A percentile compares a stretch with the other conserved stretches of the same genome.
These are phyloP conservation scores for Drosophila setosimentum DNA, from an alignment of 2,888 invertebrate genomes.

Conservation along the genomic window DNA sequence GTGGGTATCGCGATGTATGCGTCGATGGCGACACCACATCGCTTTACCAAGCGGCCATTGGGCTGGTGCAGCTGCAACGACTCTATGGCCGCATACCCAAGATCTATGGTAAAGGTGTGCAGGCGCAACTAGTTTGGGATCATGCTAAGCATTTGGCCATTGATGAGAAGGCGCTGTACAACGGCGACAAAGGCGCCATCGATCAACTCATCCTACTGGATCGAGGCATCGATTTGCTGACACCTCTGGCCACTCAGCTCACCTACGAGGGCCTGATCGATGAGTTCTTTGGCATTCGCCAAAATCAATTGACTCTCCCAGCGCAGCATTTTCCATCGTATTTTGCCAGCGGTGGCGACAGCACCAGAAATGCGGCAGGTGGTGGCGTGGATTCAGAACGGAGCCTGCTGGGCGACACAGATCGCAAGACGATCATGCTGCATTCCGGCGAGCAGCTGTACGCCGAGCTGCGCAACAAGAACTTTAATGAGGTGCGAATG, in stretches of 20 bases:
- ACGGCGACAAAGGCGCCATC: conserved; percentile 88
- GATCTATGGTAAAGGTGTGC: conserved; percentile 95
- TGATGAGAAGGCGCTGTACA: conserved; percentile 86
- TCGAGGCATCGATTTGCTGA: conserved; percentile 95
- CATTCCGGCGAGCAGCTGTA: conserved; percentile 96
- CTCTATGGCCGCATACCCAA: conserved; percentile 95
- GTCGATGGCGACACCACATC: conserved; percentile 96
- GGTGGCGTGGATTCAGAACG: conserved; percentile 35
- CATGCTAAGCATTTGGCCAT: conserved; percentile 92
- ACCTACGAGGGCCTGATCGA: conserved; percentile 99
- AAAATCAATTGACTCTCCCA: conserved; percentile 92
- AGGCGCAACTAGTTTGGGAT: conserved; percentile 95
- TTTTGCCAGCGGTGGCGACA: conserved; percentile 50
- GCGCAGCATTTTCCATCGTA: conserved; percentile 90
- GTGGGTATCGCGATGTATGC: conserved; percentile 93
- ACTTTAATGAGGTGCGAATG: conserved; percentile 95
- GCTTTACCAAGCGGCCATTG: conserved; percentile 94
- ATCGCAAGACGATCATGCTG: conserved; percentile 91
- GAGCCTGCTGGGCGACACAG: conserved; percentile 83
- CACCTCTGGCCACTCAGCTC: conserved; percentile 96
- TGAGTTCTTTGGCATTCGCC: conserved; percentile 95
- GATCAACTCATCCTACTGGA: conserved; percentile 96
- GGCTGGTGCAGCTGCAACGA: conserved; percentile 93
- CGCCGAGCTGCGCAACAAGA: conserved; percentile 95
- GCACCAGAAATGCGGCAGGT: conserved; percentile 17